These are phyloP conservation scores for Eolophus roseicapilla DNA, from an alignment of 2,113 vertebrate genomes.

Conservation along the genomic window DNA sequence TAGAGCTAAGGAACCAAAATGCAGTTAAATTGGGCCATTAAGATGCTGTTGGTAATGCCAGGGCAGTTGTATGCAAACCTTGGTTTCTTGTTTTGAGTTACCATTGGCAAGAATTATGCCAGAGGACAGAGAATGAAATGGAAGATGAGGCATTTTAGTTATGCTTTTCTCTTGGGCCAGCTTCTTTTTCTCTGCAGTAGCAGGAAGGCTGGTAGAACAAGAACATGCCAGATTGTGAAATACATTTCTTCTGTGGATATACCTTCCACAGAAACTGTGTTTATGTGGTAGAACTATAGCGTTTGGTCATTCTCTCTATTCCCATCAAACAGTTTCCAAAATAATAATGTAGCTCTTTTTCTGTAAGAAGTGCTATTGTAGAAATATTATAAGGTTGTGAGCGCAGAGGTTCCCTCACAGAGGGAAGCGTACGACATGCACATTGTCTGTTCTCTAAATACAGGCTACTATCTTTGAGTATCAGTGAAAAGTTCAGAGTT, in stretches of 20 bases:
- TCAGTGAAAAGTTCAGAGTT: background rate
- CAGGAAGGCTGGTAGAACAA: background rate
- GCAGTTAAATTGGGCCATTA: background rate
- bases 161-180: background rate
- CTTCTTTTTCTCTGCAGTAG: background rate
- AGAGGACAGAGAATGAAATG: background rate
- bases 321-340: background rate
- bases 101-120: background rate
- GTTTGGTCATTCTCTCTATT: background rate
- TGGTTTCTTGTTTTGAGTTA: background rate
- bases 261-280: background rate
- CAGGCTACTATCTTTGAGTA: fast-evolving
- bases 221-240: background rate
- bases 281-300: background rate
- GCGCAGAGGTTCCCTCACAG: background rate
- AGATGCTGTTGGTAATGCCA: background rate
- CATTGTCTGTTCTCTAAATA: background rate
- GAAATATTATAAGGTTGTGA: background rate
- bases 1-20: background rate
- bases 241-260: background rate
- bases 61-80: background rate
- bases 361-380: background rate
- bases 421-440: background rate
- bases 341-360: background rate
- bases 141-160: background rate